Evolutionary conservation across 2,113 vertebrate genomes (phyloP).

Genomic region (Formicarius rufipectus): DNA sequence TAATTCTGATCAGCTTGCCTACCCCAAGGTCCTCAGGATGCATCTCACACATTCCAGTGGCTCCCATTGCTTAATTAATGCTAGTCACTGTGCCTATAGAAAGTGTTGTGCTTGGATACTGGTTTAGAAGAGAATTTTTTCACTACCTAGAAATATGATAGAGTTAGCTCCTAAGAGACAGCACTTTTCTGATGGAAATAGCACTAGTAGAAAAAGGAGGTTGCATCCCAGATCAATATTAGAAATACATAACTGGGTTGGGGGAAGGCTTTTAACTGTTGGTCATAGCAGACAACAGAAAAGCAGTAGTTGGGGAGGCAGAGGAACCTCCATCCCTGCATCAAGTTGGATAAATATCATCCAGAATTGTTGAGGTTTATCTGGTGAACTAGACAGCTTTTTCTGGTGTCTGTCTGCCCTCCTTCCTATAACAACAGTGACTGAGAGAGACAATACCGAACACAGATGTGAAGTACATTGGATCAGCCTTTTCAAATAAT

Average conservation of each 20-base stretch:
- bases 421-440: not conserved
- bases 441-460: not conserved
- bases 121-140: not conserved
- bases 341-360: not conserved
- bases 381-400: not conserved
- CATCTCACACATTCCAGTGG: not conserved
- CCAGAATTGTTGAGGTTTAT: not conserved
- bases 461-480: fast-evolving
- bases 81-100: not conserved
- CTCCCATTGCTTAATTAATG: not conserved
- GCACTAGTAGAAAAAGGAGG: not conserved
- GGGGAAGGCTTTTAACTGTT: not conserved
- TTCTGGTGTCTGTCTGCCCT: not conserved
- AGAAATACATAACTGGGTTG: not conserved
- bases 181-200: not conserved
- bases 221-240: not conserved
- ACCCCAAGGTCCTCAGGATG: not conserved
- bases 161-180: not conserved
- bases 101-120: not conserved
- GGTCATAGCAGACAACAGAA: not conserved
- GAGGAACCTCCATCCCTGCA: not conserved
- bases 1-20: not conserved
- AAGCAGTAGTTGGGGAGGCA: not conserved
- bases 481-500: not conserved
- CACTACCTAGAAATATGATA: not conserved